Conservation (phyloP, 2,113 vertebrate species). For the Microtus richardsoni region DNA sequence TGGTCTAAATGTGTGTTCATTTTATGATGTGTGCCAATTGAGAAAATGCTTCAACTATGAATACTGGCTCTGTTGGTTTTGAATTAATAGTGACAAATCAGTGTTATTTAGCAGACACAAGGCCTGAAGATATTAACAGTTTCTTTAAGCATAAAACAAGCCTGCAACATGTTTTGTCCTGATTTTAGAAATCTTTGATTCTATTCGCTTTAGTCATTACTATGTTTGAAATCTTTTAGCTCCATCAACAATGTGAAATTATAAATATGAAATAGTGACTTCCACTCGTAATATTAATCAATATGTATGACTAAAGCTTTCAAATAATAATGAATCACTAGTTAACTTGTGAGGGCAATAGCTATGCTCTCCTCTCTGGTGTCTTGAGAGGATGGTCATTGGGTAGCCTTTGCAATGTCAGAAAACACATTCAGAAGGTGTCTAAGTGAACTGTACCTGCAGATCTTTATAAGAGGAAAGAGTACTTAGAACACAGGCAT, state of each 20-base stretch:
- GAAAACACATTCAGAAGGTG: neutral
- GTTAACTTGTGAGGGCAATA: neutral
- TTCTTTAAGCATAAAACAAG: neutral
- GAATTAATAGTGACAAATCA: neutral
- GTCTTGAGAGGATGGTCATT: neutral
- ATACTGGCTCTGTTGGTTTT: neutral
- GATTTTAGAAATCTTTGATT: neutral
- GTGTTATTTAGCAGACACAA: neutral
- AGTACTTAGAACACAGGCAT: neutral
- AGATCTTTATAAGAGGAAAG: neutral
- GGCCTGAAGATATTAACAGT: neutral
- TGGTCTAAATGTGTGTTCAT: neutral
- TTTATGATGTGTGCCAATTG: neutral
- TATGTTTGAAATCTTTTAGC: neutral
- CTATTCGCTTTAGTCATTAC: neutral
- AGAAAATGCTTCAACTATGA: neutral
- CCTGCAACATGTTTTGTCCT: neutral
- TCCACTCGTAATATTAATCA: neutral
- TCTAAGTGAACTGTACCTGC: neutral
- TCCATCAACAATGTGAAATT: neutral
- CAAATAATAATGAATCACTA: neutral
- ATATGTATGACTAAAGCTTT: neutral
- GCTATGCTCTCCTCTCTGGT: accelerated
- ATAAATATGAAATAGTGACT: neutral
- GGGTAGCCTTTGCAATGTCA: neutral